phyloP scores from a whole-genome alignment of 2,113 vertebrate genomes.

The Nesogale talazaci region DNA sequence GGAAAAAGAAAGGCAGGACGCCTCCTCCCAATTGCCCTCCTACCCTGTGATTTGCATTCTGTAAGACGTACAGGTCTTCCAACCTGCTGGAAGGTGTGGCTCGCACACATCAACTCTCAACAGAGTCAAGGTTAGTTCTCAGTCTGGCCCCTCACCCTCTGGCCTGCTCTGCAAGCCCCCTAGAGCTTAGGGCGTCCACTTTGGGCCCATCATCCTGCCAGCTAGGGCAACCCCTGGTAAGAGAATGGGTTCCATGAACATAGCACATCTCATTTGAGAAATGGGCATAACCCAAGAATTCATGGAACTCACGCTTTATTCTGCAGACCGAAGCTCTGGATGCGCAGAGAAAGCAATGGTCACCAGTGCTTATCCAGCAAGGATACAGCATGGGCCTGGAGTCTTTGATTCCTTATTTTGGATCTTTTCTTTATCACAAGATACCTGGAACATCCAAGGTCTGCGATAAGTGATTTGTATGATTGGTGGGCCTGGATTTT shows the following conservation, averaged over 20 bases:
- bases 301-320: background rate
- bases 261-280: background rate
- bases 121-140: background rate
- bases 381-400: background rate
- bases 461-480: background rate
- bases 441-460: background rate
- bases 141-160: background rate
- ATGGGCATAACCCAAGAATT: background rate
- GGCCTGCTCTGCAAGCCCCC: background rate
- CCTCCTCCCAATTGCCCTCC: too few relatives aligned
- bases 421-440: background rate
- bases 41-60: background rate
- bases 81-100: background rate
- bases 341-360: background rate
- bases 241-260: background rate
- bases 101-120: background rate
- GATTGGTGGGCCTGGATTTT: background rate
- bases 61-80: background rate
- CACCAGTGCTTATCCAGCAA: background rate
- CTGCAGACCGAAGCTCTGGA: background rate
- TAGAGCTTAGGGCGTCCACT: background rate
- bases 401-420: background rate
- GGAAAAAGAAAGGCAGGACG: conserved; percentile 48
- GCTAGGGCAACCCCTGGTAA: background rate
- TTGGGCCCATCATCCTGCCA: background rate